Evolutionary conservation across 2,113 vertebrate genomes (phyloP), one percentile per base, ranked within the genome.

Genomic region (Notechis scutatus): DNA sequence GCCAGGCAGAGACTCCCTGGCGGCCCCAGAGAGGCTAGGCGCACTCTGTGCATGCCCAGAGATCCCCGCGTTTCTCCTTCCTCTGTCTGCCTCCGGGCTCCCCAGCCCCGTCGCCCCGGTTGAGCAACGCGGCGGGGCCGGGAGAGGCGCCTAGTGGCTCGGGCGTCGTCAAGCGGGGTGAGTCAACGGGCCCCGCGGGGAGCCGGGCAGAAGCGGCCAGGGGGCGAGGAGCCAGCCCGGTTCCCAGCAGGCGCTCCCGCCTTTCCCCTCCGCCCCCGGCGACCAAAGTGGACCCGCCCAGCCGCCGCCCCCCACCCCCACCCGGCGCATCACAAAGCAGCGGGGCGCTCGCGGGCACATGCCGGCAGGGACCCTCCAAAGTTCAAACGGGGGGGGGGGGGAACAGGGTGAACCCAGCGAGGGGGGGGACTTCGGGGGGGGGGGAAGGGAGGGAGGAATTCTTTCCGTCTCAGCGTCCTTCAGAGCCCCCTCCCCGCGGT

Each of bases 111-210:
- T 39, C 69, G 3, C 18, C 59, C 69, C 18, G 69, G 34, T 81
- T 81, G 69, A 81, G 34, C 69, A 81, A 81, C 6, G 34, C 69
- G 34, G n/a, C 34, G 69, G 69, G 34, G 69, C 69, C 69, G 69
- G 89, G 26, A 69, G 89, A 15, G 45, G 50, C 59, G 1, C 0
- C 88, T 18, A 0, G 4, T 5, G 47, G n/a, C 87, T 1, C 89
- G 29, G 0, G 20, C 15, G 21, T 87, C 3, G 89, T 59, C 89
- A 64, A 85, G 57, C 92, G 47, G 93, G 61, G 85, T 90, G 91
- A 92, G 39, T 92, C 85, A 87, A 85, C 91, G 23, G 8, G 50
- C 92, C 92, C 50, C 0, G 87, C 88, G 94, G 92, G 94, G 94
- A 93, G 94, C 91, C 89, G 87, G 64, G 86, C 69, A 59, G 34